Percentiles rank a stretch among this genome's conserved stretches.
Evolutionary conservation across 1,140 invertebrate species (phyloP).

Genomic region (Ceratosolen fusciceps): DNA sequence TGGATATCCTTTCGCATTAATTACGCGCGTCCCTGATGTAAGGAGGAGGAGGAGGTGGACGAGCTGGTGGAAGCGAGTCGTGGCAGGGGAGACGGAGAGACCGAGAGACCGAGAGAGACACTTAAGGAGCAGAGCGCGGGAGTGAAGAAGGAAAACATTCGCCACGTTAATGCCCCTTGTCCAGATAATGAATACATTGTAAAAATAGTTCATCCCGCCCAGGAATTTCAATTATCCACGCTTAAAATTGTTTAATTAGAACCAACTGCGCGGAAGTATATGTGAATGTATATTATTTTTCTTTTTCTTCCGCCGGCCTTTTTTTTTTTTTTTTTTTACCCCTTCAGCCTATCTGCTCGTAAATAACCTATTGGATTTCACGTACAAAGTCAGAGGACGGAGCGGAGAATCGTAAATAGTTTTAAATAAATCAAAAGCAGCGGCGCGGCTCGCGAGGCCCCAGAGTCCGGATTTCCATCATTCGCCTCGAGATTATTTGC

Average conservation of each 20-base stretch:
- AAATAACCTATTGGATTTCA: neutral
- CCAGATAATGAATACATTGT: neutral
- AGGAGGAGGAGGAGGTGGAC: neutral
- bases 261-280: neutral
- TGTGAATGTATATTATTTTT: too few relatives aligned
- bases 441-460: neutral
- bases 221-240: neutral
- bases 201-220: neutral
- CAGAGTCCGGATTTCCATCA: neutral
- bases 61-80: too few relatives aligned
- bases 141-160: too few relatives aligned
- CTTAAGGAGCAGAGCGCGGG: too few relatives aligned
- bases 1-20: neutral
- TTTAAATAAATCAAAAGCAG: constrained; percentile 2
- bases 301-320: too few relatives aligned
- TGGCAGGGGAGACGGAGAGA: neutral
- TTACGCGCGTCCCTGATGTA: too few relatives aligned
- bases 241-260: neutral
- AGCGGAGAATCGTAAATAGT: constrained; percentile 10
- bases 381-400: neutral
- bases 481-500: neutral
- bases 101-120: neutral
- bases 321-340: too few relatives aligned
- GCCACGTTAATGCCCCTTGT: neutral
- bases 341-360: neutral